Base-by-base conservation (phyloP, 2,797 vertebrate genomes). In the Phoeniculus purpureus region DNA sequence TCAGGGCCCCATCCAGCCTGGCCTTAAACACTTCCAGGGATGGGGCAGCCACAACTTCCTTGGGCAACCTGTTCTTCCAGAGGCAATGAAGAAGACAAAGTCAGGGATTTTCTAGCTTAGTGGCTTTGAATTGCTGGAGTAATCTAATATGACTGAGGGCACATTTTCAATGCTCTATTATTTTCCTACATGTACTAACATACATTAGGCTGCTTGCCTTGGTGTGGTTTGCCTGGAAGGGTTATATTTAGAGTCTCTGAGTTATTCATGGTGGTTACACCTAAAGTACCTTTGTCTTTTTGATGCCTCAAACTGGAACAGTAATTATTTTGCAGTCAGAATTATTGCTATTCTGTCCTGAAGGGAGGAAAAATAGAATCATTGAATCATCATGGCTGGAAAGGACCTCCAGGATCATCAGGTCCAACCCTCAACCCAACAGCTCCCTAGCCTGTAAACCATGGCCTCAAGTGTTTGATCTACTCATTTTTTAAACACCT, bases 211-310 rank as follows among this genome's bases (percentile, higher is more conserved):
- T 85, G 4, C 54, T 76, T 70, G 31, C n/a, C 17, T 74, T 75
- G 40, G 10, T 92, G 55, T 90, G 83, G 81, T 92, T 93, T 94
- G 66, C 78, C 86, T 77, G 14, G 78, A 56, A 91, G 64, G 67
- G 59, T 86, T 3, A 1, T 64, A 12, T 50, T 94, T 79, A 43
- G 31, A 84, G 34, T 76, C 60, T 76, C 76, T 40, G 23, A 54
- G 8, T 85, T 94, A 73, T 17, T 93, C 6, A 1, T 20, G 84
- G 45, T 88, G 51, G 85, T 60, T 90, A 67, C 27, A 74, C 54
- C 22, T 87, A 77, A 48, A 91, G 65, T 80, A 45, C n/a, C 19
- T 66, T 64, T 54, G 50, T 51, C 31, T 81, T 88, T 92, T 55
- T 55, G 55, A 10, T 60, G 14, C 37, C 26, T 65, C 18, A 60